Conservation (phyloP, 1,140 invertebrate genomes). For the Dinoponera quadriceps region DNA sequence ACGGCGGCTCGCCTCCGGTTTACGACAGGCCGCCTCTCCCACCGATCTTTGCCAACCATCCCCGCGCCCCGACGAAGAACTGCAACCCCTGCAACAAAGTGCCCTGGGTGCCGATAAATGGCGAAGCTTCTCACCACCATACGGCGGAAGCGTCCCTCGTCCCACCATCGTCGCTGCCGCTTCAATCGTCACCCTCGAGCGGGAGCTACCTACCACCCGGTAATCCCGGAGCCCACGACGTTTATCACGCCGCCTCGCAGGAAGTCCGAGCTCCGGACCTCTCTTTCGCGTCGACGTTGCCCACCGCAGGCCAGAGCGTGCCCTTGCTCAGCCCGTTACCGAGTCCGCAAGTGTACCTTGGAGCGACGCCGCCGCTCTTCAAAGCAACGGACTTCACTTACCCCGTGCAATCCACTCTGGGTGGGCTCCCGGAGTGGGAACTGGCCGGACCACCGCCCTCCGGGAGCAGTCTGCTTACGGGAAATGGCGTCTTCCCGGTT, state of each 20-base stretch:
- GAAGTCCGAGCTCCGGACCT: slow-evolving; percentile 68
- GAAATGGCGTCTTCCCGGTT: not conserved
- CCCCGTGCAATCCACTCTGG: not conserved
- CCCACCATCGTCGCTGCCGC: not conserved
- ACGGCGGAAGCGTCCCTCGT: not conserved
- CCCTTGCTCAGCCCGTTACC: slow-evolving; percentile 51
- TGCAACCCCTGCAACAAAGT: slow-evolving; percentile 91
- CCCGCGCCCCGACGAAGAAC: slow-evolving; percentile 76
- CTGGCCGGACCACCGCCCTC: not conserved
- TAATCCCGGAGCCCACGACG: slow-evolving; percentile 27
- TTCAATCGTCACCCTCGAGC: not conserved
- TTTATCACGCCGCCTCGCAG: slow-evolving; percentile 66
- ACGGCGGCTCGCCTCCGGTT: slow-evolving; percentile 1
- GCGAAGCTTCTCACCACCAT: slow-evolving; percentile 6
- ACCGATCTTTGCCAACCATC: not conserved
- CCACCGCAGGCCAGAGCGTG: not conserved
- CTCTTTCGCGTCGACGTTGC: slow-evolving; percentile 27
- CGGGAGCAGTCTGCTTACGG: not conserved
- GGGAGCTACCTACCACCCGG: slow-evolving; percentile 28
- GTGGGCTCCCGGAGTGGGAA: not conserved
- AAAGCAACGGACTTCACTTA: slow-evolving; percentile 70
- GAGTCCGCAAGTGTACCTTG: slow-evolving; percentile 73
- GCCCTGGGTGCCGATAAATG: slow-evolving; percentile 91
- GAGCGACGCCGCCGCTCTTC: slow-evolving; percentile 76
- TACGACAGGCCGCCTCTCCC: slow-evolving; percentile 20